These are phyloP conservation scores for Meghimatium bilineatum DNA, from an alignment of 2,888 invertebrate species.

Conservation along the genomic window DNA sequence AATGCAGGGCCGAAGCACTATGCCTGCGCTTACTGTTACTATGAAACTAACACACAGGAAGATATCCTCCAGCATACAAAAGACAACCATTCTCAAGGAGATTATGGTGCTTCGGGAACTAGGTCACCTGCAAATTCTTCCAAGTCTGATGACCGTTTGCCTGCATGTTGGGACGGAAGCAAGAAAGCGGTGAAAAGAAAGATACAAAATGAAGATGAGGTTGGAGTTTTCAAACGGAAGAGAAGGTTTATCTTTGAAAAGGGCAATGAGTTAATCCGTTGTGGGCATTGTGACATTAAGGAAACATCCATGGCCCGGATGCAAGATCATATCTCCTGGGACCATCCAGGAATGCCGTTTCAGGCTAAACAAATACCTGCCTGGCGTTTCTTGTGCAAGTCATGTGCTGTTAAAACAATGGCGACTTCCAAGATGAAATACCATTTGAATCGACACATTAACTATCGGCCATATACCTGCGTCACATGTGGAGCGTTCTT, in stretches of 20 bases:
- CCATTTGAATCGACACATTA: constrained; percentile 56
- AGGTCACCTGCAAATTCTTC: neutral
- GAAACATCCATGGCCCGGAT: constrained; percentile 43
- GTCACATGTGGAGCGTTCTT: constrained; percentile 53
- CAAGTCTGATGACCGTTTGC: constrained; percentile 9
- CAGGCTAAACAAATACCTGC: constrained; percentile 47
- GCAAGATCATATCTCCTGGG: constrained; percentile 44
- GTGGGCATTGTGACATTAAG: constrained; percentile 37
- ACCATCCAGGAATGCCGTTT: constrained; percentile 44
- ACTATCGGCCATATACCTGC: constrained; percentile 56
- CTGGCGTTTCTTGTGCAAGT: constrained; percentile 54
- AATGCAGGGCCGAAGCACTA: constrained; percentile 43
- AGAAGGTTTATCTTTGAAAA: constrained; percentile 45
- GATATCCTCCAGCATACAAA: constrained; percentile 52
- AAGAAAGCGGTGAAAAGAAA: constrained; percentile 47
- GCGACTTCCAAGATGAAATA: constrained; percentile 56
- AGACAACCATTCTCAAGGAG: constrained; percentile 46
- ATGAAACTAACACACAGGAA: constrained; percentile 51
- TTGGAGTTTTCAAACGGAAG: constrained; percentile 13
- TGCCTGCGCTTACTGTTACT: constrained; percentile 53
- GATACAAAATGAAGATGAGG: neutral
- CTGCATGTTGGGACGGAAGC: constrained; percentile 47
- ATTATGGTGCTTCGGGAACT: neutral
- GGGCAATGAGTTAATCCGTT: constrained; percentile 44
- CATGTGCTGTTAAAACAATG: constrained; percentile 54